These are phyloP conservation scores for Uloborus diversus DNA, from an alignment of 1,140 invertebrate genomes.

Conservation along the genomic window DNA sequence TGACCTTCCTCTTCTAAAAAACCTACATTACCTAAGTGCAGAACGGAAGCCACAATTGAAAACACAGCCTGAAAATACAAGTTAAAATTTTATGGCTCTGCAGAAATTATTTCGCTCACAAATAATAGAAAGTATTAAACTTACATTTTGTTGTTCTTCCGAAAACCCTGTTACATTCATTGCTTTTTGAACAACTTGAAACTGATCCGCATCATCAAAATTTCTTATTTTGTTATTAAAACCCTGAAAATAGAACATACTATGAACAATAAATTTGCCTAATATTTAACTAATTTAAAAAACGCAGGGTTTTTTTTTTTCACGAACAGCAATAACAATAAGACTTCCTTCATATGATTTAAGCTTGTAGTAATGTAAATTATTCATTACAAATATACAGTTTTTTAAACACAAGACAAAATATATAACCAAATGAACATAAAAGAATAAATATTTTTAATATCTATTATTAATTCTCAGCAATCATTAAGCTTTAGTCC, in stretches of 20 bases:
- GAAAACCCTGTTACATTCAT: slow-evolving; percentile 66
- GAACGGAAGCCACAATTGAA: slow-evolving; percentile 64
- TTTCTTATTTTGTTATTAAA: slow-evolving; percentile 12
- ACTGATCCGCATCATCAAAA: slow-evolving; percentile 73
- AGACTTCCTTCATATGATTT: too few species aligned
- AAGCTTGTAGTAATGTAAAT: too few species aligned
- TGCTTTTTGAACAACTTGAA: slow-evolving; percentile 69
- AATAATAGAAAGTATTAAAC: background rate
- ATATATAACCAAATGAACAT: too few species aligned
- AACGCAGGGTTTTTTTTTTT: too few species aligned
- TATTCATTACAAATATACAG: too few species aligned
- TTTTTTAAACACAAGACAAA: too few species aligned
- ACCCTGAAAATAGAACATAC: slow-evolving; percentile 26
- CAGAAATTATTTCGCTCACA: too few species aligned
- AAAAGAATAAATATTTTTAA: too few species aligned
- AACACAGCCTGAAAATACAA: slow-evolving; percentile 60
- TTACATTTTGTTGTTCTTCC: slow-evolving; percentile 64
- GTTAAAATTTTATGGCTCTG: background rate
- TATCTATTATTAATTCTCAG: too few species aligned
- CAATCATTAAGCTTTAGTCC: too few species aligned
- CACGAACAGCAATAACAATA: too few species aligned
- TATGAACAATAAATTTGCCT: background rate
- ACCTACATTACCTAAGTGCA: slow-evolving; percentile 66
- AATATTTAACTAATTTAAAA: too few species aligned
- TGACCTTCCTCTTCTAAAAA: slow-evolving; percentile 63